Evolutionary conservation across 2,888 invertebrate species (phyloP).

Genomic region (Meiosimyza decipiens): DNA sequence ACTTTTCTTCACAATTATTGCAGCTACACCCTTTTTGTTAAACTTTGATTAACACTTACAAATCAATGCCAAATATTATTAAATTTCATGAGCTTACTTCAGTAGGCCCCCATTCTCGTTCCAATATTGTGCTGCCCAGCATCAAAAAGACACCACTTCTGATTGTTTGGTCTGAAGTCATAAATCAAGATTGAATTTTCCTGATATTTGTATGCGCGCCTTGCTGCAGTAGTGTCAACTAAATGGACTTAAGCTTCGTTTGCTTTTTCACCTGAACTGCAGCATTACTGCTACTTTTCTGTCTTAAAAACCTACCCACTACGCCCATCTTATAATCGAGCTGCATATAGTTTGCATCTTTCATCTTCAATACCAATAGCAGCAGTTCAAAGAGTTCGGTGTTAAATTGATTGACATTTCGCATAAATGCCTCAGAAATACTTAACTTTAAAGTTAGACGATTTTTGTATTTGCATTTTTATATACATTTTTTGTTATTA

Average conservation of each 20-base stretch:
- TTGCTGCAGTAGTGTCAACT: too few species aligned
- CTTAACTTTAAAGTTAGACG: constrained; percentile 10
- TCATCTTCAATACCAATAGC: background rate
- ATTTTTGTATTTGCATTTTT: constrained; percentile 5
- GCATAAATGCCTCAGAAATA: constrained; percentile 45
- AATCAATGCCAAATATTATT: too few species aligned
- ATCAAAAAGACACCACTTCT: constrained; percentile 30
- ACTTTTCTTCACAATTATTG: background rate
- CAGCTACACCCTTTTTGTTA: too few species aligned
- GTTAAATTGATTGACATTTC: constrained; percentile 45
- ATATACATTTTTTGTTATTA: background rate
- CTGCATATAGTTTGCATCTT: background rate
- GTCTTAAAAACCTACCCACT: too few species aligned
- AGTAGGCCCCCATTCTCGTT: background rate
- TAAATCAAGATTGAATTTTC: constrained; percentile 53
- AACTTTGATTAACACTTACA: too few species aligned
- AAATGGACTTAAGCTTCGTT: background rate
- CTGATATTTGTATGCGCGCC: constrained; percentile 42
- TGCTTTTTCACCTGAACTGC: background rate
- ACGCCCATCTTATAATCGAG: too few species aligned
- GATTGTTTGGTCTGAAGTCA: constrained; percentile 54
- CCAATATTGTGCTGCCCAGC: background rate
- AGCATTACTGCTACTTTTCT: background rate
- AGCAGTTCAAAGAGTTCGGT: constrained; percentile 2
- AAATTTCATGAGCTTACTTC: background rate